Percentiles rank a stretch among this genome's conserved stretches.
These are phyloP conservation scores for Tauraco erythrolophus DNA, from an alignment of 2,113 vertebrate genomes.

Conservation along the genomic window DNA sequence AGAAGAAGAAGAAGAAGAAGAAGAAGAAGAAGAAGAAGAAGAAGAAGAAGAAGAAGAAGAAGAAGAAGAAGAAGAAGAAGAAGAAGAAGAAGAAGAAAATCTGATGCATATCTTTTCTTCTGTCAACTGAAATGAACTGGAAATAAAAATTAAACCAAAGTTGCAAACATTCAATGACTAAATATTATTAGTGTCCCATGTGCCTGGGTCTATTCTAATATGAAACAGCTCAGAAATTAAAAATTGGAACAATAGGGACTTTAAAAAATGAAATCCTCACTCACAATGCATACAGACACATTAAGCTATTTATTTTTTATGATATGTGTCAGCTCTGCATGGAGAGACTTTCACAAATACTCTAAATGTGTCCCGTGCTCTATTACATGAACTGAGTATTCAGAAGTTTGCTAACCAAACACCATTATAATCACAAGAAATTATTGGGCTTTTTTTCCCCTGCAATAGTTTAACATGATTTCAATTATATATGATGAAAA, in stretches of 20 bases:
- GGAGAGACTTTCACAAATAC: slow-evolving; percentile 30
- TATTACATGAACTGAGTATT: not conserved
- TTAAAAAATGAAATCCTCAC: slow-evolving; percentile 44
- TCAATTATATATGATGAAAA: slow-evolving; percentile 64
- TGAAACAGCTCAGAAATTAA: slow-evolving; percentile 39
- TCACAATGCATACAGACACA: not conserved
- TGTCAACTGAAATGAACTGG: not conserved
- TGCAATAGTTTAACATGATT: slow-evolving; percentile 41
- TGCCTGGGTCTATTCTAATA: not conserved
- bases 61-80: no score
- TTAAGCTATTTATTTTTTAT: slow-evolving; percentile 29
- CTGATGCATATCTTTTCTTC: not conserved
- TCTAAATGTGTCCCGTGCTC: not conserved
- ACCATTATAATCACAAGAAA: slow-evolving; percentile 36
- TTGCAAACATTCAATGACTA: not conserved
- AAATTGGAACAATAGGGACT: not conserved
- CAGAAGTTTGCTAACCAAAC: not conserved
- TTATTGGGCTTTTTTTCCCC: not conserved
- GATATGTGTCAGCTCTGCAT: slow-evolving; percentile 25
- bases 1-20: no score
- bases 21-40: fast-evolving
- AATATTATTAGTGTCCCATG: not conserved
- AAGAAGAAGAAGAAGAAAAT: no score
- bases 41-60: no score
- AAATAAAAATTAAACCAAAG: not conserved